phyloP scores from a whole-genome alignment of 2,888 invertebrate genomes.

The Drosophila nr. medialis region DNA sequence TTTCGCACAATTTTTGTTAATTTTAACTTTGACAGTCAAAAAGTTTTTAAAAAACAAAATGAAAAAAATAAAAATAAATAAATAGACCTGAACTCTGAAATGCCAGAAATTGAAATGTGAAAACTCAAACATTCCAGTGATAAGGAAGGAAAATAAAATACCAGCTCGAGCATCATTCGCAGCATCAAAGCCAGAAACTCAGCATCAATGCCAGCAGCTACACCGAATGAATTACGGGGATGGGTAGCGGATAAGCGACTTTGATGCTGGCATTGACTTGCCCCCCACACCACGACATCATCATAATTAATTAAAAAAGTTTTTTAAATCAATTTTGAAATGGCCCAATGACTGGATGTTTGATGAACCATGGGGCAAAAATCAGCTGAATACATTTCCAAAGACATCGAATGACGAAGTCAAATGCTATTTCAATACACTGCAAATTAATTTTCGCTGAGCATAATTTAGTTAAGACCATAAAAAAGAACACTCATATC shows the following conservation, averaged over 20 bases:
- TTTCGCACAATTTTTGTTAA: constrained; percentile 70
- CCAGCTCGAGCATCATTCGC: constrained; percentile 74
- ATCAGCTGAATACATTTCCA: constrained; percentile 38
- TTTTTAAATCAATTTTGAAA: constrained; percentile 77
- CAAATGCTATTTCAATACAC: constrained; percentile 21
- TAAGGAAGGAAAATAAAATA: constrained; percentile 35
- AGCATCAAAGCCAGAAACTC: constrained; percentile 65
- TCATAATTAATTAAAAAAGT: constrained; percentile 81
- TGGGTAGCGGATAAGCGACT: constrained; percentile 17
- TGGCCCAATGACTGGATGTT: constrained; percentile 69
- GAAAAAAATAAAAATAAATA: constrained; percentile 19
- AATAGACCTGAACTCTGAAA: constrained; percentile 43
- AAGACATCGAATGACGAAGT: constrained; percentile 10
- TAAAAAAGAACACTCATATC: not conserved
- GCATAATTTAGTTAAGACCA: not conserved
- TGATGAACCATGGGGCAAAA: constrained; percentile 65
- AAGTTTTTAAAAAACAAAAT: constrained; percentile 15
- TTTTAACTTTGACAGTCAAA: constrained; percentile 65
- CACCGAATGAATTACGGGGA: constrained; percentile 50
- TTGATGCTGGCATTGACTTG: constrained; percentile 24
- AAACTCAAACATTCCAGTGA: constrained; percentile 77
- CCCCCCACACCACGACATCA: constrained; percentile 62
- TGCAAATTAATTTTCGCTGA: not conserved
- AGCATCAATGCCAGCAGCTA: constrained; percentile 44
- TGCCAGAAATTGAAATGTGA: constrained; percentile 77